phyloP scores from a whole-genome alignment of 2,888 invertebrate genomes.

The Luperina testacea region DNA sequence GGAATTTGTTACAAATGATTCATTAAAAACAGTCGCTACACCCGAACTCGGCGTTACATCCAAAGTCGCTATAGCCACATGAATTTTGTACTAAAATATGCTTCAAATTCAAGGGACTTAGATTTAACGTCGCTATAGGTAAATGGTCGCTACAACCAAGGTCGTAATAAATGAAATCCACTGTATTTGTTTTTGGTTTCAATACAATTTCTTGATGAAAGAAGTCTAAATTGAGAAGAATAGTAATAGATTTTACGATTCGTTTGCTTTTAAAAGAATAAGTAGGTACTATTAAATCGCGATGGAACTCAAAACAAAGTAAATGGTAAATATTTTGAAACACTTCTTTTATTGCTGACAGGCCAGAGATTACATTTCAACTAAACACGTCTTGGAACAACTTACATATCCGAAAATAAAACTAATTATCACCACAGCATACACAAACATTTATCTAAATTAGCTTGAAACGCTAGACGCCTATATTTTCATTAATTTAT shows the following conservation, averaged over 20 bases:
- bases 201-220: constrained; percentile 20
- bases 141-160: too few species aligned
- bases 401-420: constrained; percentile 55
- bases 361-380: constrained; percentile 40
- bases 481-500: constrained; percentile 57
- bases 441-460: constrained; percentile 60
- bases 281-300: constrained; percentile 27
- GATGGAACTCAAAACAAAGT: constrained; percentile 54
- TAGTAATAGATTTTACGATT: not conserved
- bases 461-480: constrained; percentile 55
- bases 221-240: constrained; percentile 4
- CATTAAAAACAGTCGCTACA: too few species aligned
- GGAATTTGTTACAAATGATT: too few species aligned
- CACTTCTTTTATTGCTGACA: constrained; percentile 37
- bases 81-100: too few species aligned
- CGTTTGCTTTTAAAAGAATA: constrained; percentile 27
- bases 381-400: constrained; percentile 47
- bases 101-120: too few species aligned
- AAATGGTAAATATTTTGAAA: constrained; percentile 34
- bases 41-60: too few species aligned
- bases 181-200: constrained; percentile 47
- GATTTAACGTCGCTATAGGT: too few species aligned
- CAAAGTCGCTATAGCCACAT: too few species aligned
- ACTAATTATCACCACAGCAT: constrained; percentile 62
- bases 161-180: too few species aligned